Evolutionary conservation across 2,113 vertebrate genomes (phyloP).

Genomic region (Micronycteris hirsuta): DNA sequence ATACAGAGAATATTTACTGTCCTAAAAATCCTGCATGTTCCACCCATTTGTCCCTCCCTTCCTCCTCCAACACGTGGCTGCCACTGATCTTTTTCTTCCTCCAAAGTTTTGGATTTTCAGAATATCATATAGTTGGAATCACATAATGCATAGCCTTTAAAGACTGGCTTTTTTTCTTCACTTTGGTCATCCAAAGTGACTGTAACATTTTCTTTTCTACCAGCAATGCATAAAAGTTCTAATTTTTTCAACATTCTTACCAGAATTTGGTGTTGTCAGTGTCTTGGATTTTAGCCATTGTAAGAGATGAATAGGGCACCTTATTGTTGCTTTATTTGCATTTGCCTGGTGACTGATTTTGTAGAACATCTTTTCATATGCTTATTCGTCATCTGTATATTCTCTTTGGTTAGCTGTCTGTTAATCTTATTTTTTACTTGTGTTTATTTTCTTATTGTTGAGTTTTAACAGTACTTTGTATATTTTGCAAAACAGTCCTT

Average conservation of each 20-base stretch:
- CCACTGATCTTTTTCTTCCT: too few species aligned
- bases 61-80: too few species aligned
- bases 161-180: too few species aligned
- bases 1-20: not conserved
- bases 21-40: not conserved
- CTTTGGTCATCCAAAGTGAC: too few species aligned
- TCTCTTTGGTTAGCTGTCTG: not conserved
- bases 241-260: not conserved
- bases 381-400: not conserved
- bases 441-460: not conserved
- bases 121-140: too few species aligned
- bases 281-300: not conserved
- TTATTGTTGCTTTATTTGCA: not conserved
- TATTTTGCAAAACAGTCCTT: not conserved
- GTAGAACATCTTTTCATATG: not conserved
- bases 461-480: not conserved
- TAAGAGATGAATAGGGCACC: not conserved
- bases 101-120: too few species aligned
- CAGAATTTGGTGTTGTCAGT: not conserved
- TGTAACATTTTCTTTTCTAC: too few species aligned
- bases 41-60: too few species aligned
- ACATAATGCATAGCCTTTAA: too few species aligned
- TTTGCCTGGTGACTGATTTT: not conserved
- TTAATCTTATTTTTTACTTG: not conserved
- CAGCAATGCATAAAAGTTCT: not conserved